Base-by-base conservation (phyloP, 2,888 invertebrate species). In the Oeneis ivallda region DNA sequence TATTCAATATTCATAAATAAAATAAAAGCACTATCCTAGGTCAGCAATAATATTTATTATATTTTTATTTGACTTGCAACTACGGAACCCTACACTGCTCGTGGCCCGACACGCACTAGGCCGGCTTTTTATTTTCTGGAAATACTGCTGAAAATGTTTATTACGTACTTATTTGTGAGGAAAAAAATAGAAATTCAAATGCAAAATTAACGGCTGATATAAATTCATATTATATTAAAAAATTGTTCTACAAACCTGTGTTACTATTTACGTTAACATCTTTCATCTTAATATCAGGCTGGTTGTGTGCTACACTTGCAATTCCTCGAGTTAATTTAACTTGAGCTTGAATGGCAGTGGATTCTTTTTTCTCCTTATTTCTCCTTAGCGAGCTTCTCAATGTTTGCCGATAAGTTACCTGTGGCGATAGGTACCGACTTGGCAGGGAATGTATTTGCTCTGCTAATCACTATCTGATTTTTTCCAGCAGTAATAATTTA, bases 221-320 rank as follows among this genome's bases (percentile, higher is more conserved):
- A n/a, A n/a, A n/a, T n/a, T 26, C 26, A 26, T 26, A 26, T 26
- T 26, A 26, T 26, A 26, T 26, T 26, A 37, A 7, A n/a, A 37
- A 37, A 37, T 26, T 26, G 26, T 1, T 26, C 26, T 15, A 83
- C 84, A 72, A 75, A 91, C 91, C 91, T 84, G 86, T 75, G 72
- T 86, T 86, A 82, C 78, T 88, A 69, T 88, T 90, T 69, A 86
- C 80, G 75, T 90, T 89, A 76, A 88, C 84, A 86, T 91, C 91
- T 85, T 89, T 91, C 89, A 91, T 91, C 75, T 85, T 89, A 75
- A 77, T 72, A 66, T 89, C 88, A 82, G 79, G 80, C 76, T 78
- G 87, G 80, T 81, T 75, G 69, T 86, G 81, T 73, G 84, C 77
- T 71, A 85, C 82, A 78, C 86, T 86, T 71, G 84, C 85, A 80